phyloP scores from a whole-genome alignment of 53 echinoderm and acorn worm species.

The Echinometra lucunter region DNA sequence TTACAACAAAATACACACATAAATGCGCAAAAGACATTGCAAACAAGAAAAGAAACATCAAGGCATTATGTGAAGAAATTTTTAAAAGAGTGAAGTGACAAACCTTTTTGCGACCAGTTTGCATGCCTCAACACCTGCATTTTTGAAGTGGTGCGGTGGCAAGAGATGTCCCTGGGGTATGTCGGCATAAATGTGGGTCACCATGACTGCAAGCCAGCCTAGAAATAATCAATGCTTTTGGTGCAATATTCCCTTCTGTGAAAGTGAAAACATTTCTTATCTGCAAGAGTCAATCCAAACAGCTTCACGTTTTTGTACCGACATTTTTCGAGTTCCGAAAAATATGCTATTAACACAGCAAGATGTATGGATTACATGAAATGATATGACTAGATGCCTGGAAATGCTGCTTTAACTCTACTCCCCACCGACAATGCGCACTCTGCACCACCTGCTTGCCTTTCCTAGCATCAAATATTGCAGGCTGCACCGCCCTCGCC shows the following conservation, averaged over 20 bases:
- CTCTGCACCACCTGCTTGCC: slow-evolving; percentile 35
- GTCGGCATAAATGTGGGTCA: slow-evolving; percentile 38
- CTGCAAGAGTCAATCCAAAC: not conserved
- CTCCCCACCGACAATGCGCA: not conserved
- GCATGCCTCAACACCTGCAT: not conserved
- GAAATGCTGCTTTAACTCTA: not conserved
- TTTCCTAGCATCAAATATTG: not conserved
- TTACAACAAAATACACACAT: not conserved
- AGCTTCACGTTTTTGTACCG: not conserved
- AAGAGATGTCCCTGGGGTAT: not conserved
- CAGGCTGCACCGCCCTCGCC: slow-evolving; percentile 8
- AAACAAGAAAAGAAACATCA: not conserved
- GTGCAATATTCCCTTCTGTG: not conserved
- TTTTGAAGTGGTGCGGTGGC: not conserved
- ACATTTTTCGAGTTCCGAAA: not conserved
- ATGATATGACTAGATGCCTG: not conserved
- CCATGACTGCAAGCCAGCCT: not conserved
- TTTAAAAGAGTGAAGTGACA: not conserved
- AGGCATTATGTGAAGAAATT: not conserved
- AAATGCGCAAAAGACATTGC: not conserved
- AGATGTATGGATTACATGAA: not conserved
- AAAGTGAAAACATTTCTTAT: not conserved
- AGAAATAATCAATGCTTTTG: not conserved
- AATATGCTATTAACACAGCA: not conserved
- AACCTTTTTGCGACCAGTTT: slow-evolving; percentile 45